Base-by-base conservation (phyloP, 1,140 invertebrate genomes). In the Trachymyrmex cornetzi region DNA sequence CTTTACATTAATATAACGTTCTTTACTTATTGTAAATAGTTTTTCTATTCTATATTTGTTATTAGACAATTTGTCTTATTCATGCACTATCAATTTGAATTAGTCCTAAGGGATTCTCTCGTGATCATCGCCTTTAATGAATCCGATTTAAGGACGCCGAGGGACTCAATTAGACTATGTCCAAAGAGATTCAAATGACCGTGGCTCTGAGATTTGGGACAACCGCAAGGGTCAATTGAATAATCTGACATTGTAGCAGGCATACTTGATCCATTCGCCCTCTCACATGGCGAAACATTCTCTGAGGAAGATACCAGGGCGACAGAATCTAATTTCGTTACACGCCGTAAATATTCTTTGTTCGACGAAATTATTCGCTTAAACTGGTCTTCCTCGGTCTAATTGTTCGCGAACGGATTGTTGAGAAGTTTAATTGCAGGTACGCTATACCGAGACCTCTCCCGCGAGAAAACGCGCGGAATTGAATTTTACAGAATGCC, bases 191-290 rank as follows among this genome's bases (percentile, higher is more conserved):
- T 74, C 69, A n/a, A 71, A 87, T 66, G 61, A 69, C 44, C 86
- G 48, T 19, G 55, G 22, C 27, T 85, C 59, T 48, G 50, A 74
- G 86, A 85, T 85, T 87, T 48, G 59, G 50, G 50, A 72, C 80
- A 55, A 48, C 44, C 84, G 55, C 81, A 80, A 85, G 81, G 81
- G 86, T 85, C 81, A 87, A 87, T 87, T 77, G 69, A 72, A 44
- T 74, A 85, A 87, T 66, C 50, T 50, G 86, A 66, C 86, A 55
- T 72, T 69, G 53, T 53, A n/a, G 38, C 22, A 24, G 48, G 9
- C 53, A 57, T 22, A 55, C 27, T 34, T 9, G 59, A 61, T 63
- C 38, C 50, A 14, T 48, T 63, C 48, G 19, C 16, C 11, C 57
- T 24, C 7, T 67, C 30, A 30, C 3, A 9, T 55, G 24, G 55